These are phyloP conservation scores for Centroberyx gerrardi DNA, from an alignment of 2,797 vertebrate genomes.

Conservation along the genomic window DNA sequence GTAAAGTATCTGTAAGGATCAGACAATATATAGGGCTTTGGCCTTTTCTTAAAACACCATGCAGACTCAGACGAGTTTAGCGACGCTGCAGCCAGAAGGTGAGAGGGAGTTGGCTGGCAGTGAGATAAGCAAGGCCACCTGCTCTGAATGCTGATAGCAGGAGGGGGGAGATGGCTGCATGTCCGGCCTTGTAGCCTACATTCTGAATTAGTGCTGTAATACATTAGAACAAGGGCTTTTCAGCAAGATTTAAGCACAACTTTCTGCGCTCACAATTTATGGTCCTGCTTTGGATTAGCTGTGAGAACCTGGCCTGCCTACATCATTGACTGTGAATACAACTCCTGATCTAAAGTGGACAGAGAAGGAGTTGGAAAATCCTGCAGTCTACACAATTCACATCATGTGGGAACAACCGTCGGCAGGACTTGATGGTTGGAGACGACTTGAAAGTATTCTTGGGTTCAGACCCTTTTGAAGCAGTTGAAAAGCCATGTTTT, in stretches of 20 bases:
- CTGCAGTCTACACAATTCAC: neutral
- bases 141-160: conserved; percentile 7
- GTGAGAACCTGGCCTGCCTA: neutral
- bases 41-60: no score
- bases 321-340: conserved; percentile 23
- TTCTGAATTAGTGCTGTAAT: conserved; percentile 34
- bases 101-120: neutral
- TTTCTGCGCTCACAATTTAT: conserved; percentile 16
- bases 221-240: neutral
- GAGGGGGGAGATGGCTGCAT: neutral
- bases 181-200: conserved; percentile 35
- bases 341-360: conserved; percentile 3
- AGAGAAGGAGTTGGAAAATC: neutral
- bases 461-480: no score
- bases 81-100: neutral
- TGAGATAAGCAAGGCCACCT: conserved; percentile 3
- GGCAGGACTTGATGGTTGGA: no score
- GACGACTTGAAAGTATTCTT: no score
- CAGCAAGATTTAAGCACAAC: conserved; percentile 13
- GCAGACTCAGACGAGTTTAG: no score
- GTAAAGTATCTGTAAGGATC: neutral
- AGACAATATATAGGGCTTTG: no score
- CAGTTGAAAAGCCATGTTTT: no score
- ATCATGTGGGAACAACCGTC: no score
- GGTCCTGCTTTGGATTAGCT: neutral